Base-by-base conservation (phyloP, 1,140 invertebrate species). In the Drosophila chauvacae region DNA sequence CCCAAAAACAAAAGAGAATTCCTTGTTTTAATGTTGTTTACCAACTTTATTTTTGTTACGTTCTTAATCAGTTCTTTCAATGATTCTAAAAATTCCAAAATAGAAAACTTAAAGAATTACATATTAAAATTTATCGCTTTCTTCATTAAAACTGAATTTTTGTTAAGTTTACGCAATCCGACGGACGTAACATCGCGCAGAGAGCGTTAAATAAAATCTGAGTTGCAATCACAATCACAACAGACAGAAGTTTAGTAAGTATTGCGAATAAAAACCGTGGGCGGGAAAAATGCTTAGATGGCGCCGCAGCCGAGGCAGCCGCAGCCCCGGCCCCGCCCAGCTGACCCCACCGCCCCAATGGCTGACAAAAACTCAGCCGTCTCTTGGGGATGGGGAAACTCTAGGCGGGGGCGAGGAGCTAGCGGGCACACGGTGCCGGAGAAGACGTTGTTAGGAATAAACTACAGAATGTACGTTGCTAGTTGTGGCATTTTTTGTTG, bases 21-120 rank as follows among this genome's bases (percentile, higher is more conserved):
- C 5, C 10, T 77, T 42, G 71, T 83, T 87, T 84, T 88, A 88
- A 75, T 90, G 85, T 88, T 88, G 85, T 85, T 56, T 90, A 90
- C 85, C 85, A 88, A 88, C 85, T 90, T 88, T 88, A 90, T 88
- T 88, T 88, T 88, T 90, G 77, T 88, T 88, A 87, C 83, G 84
- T 88, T 88, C 86, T 81, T 88, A 88, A 88, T 88, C 85, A 88
- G 85, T 88, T 88, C 85, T 88, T 88, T 88, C 86, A 90, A 88
- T 90, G 85, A 71, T 84, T 87, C 85, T 87, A 87, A 79, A 87
- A 87, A 79, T 90, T 88, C 77, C 81, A 86, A 90, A 79, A 90
- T 68, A 71, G 74, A 88, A 90, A 90, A 85, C 81, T 84, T 90
- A 81, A 70, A 73, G 72, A 84, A 90, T 70, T 88, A 90, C 74